These are phyloP conservation scores for Vanacampus margaritifer DNA, from an alignment of 2,113 vertebrate species.

Conservation along the genomic window DNA sequence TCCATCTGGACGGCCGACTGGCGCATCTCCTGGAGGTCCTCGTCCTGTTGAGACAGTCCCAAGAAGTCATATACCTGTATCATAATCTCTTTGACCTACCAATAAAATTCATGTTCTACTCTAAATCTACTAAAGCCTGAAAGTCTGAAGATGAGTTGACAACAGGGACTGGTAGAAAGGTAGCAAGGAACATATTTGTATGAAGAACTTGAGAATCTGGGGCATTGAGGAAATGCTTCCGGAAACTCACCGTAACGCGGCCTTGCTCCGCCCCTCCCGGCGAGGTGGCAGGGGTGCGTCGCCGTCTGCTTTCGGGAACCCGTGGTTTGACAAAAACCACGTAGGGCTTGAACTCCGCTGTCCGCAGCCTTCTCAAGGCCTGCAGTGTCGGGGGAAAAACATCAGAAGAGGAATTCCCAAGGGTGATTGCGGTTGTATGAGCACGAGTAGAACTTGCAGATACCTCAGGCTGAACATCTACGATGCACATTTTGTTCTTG, in stretches of 20 bases:
- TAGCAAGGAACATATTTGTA: too few species aligned
- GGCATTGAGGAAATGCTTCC: background rate
- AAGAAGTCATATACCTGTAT: background rate
- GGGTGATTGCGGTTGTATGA: background rate
- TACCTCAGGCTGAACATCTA: constrained; percentile 92
- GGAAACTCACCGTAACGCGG: constrained; percentile 65
- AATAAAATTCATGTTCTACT: background rate
- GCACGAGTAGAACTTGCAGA: background rate
- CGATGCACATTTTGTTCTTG: constrained; percentile 91
- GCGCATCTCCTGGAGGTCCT: constrained; percentile 87
- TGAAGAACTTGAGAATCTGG: too few species aligned
- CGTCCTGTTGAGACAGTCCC: constrained; percentile 71
- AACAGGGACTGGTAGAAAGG: background rate
- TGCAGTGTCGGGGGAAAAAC: constrained; percentile 44
- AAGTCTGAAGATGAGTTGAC: background rate
- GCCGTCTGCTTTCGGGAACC: constrained; percentile 78
- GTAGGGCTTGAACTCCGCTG: constrained; percentile 90
- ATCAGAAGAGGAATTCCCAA: background rate
- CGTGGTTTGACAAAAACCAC: constrained; percentile 89
- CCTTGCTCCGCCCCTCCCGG: constrained; percentile 79
- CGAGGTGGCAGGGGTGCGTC: constrained; percentile 70
- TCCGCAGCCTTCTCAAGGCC: constrained; percentile 87
- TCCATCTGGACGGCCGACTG: constrained; percentile 87
- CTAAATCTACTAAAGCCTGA: background rate
- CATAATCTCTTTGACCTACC: background rate